phyloP scores from a whole-genome alignment of 2,113 vertebrate species.

The Verasper variegatus region DNA sequence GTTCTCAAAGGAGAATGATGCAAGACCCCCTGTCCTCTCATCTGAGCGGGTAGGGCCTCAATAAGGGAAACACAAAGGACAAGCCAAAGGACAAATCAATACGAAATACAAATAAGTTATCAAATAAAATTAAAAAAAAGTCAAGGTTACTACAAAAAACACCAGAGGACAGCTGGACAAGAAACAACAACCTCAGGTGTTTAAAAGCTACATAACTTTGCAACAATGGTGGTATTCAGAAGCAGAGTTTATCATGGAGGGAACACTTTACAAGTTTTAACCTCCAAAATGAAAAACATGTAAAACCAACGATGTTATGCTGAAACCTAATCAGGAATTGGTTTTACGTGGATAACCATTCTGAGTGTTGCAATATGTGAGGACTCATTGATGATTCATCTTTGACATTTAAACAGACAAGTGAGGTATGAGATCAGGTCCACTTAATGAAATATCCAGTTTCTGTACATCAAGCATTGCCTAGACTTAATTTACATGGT shows the following conservation, averaged over 20 bases:
- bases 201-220: not conserved
- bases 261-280: conserved; percentile 8
- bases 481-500: conserved; percentile 18
- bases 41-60: conserved; percentile 14
- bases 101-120: not conserved
- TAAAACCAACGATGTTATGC: no score
- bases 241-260: conserved; percentile 8
- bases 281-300: not conserved
- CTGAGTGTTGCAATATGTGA: no score
- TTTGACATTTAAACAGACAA: no score
- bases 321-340: no score
- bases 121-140: not conserved
- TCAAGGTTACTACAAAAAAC: not conserved
- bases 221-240: conserved; percentile 7
- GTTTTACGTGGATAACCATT: no score
- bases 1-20: conserved; percentile 61
- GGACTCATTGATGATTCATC: no score
- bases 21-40: conserved; percentile 60
- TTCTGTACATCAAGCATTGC: conserved; percentile 34
- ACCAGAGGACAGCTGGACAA: not conserved
- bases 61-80: conserved; percentile 30
- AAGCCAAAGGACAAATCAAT: conserved; percentile 5
- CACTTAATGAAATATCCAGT: conserved; percentile 46
- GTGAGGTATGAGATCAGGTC: conserved; percentile 26
- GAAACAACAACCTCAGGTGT: not conserved